Conservation (phyloP, 2,888 invertebrate species). For the Clistopyga incitator region DNA sequence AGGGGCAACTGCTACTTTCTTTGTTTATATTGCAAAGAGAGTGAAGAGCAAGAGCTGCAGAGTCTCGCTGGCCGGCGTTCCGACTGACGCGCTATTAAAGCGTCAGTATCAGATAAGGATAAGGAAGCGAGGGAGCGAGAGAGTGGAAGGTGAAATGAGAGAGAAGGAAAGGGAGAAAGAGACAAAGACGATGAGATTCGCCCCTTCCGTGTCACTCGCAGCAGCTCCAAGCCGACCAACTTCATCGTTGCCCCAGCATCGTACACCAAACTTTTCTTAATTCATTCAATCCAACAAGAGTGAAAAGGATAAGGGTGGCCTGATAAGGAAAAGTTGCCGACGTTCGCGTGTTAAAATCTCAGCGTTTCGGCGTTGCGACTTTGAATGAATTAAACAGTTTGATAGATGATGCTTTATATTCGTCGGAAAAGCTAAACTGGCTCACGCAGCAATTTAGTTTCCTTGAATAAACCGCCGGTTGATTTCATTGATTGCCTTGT, state of each 20-base stretch:
- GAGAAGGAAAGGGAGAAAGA: not conserved
- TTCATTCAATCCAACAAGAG: conserved; percentile 63
- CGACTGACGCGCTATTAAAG: conserved; percentile 44
- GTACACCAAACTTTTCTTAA: conserved; percentile 63
- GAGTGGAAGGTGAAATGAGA: no score
- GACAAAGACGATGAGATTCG: conserved; percentile 26
- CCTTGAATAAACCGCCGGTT: conserved; percentile 8
- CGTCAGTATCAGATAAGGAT: conserved; percentile 50
- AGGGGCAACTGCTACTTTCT: conserved; percentile 44
- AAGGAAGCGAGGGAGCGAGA: conserved; percentile 2
- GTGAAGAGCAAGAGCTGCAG: conserved; percentile 12
- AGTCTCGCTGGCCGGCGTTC: conserved; percentile 15
- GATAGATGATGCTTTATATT: conserved; percentile 58
- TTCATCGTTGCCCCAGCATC: conserved; percentile 39
- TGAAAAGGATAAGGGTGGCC: conserved; percentile 47
- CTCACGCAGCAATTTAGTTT: conserved; percentile 18
- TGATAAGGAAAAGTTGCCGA: conserved; percentile 63
- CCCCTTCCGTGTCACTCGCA: conserved; percentile 53
- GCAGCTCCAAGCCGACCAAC: conserved; percentile 42
- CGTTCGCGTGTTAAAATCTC: conserved; percentile 24
- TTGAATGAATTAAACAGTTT: conserved; percentile 60
- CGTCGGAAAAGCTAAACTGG: not conserved
- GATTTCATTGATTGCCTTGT: conserved; percentile 27
- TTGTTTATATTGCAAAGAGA: conserved; percentile 53
- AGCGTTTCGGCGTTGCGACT: conserved; percentile 12